Evolutionary conservation across 2,113 vertebrate genomes (phyloP), one percentile per base, ranked within the genome.

Genomic region (Sceloporus undulatus): DNA sequence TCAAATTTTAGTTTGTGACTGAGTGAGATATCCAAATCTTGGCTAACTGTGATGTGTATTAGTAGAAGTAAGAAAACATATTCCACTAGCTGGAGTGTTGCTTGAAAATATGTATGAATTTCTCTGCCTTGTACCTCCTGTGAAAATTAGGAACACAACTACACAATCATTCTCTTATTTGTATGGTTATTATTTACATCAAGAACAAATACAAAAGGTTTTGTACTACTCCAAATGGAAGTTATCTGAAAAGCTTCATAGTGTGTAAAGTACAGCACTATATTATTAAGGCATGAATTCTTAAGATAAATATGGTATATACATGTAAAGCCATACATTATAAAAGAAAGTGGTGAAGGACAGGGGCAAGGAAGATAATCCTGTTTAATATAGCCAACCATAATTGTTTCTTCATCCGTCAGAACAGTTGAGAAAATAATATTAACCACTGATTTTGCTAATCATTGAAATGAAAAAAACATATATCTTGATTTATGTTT

Each of bases 401-500:
- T 59, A 77, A 82, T 88, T 84, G 6, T 70, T 56, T 92, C 48
- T 84, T 92, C 62, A 76, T 7, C 90, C 82, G 38, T 62, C 52
- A 87, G 42, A 40, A 84, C 84, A 2, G 84, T 14, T 6, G 5
- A 85, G 80, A 0, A 87, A 19, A 73, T 9, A 5, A 82, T 0
- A 87, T 21, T 73, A 38, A 74, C 78, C 29, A 42, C 4, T 77
- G 86, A 79, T 87, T 83, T 77, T 74, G 48, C 88, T 19, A 77
- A 71, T 89, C 73, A 82, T 48, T 91, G 16, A 77, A 87, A 85
- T 88, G 89, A 79, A 75, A 85, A 9, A 88, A 89, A 27, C 79
- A 5, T 8, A 34, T 34, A 34, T 56, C 52, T 85, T 77, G 18
- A 85, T 1, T 6, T 66, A 74, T 25, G 3, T 81, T 54, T 25